phyloP scores from a whole-genome alignment of 2,113 vertebrate genomes.

The Caloenas nicobarica region DNA sequence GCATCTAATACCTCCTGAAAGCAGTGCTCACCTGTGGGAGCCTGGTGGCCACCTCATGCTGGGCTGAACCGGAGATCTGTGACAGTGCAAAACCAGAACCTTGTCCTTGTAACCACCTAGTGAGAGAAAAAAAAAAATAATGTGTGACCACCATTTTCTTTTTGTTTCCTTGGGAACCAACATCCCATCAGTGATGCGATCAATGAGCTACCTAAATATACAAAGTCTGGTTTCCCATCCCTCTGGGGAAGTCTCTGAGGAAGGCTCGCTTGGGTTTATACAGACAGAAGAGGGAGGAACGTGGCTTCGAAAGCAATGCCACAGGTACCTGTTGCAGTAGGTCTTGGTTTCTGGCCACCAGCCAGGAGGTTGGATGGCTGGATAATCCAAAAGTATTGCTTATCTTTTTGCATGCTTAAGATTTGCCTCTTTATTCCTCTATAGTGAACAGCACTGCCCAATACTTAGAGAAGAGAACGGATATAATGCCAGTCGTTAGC shows the following conservation, averaged over 20 bases:
- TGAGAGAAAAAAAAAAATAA: background rate
- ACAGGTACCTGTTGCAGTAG: background rate
- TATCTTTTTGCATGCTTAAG: background rate
- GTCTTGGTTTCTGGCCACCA: background rate
- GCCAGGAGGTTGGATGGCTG: background rate
- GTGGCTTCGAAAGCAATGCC: background rate
- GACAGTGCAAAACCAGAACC: background rate
- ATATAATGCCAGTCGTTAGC: background rate
- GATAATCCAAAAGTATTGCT: background rate
- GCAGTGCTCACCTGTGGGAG: background rate
- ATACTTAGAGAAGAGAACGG: background rate
- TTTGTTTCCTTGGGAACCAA: background rate
- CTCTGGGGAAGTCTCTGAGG: background rate
- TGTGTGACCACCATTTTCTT: background rate
- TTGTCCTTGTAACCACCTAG: background rate
- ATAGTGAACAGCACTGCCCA: background rate
- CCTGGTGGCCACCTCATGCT: background rate
- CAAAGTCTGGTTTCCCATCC: background rate
- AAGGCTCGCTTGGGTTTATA: background rate
- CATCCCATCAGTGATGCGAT: background rate
- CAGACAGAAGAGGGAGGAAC: fast-evolving
- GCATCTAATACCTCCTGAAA: background rate
- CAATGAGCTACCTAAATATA: background rate
- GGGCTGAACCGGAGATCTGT: background rate
- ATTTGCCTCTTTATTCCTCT: background rate